phyloP scores from a whole-genome alignment of 2,113 vertebrate species.

The Anthoscopus minutus region DNA sequence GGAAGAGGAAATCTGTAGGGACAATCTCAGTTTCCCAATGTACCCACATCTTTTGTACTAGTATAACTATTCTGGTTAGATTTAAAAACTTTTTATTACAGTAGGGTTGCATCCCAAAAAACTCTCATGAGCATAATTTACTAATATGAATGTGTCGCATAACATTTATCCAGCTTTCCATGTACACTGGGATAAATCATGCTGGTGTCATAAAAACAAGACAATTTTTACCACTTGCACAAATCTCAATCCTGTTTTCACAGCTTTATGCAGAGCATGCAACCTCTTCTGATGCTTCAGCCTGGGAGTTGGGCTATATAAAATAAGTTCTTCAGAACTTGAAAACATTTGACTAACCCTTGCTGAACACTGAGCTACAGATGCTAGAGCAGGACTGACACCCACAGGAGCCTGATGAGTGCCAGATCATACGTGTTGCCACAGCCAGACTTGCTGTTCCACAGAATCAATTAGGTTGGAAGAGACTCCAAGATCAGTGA shows the following conservation, averaged over 20 bases:
- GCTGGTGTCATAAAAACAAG: background rate
- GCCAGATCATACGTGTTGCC: fast-evolving
- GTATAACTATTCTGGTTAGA: background rate
- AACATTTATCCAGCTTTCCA: background rate
- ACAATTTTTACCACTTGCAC: background rate
- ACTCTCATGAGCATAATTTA: background rate
- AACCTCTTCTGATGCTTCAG: background rate
- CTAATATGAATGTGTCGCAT: fast-evolving
- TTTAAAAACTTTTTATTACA: background rate
- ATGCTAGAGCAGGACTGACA: background rate
- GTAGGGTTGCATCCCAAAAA: background rate
- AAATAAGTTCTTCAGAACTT: background rate
- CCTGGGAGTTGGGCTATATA: background rate
- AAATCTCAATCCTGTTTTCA: background rate
- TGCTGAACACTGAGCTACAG: background rate
- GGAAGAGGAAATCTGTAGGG: background rate
- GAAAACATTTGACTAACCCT: background rate
- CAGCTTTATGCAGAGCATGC: background rate
- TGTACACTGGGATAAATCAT: background rate
- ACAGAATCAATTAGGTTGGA: background rate
- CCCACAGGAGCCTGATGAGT: fast-evolving
- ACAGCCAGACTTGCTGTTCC: background rate
- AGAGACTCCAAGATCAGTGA: background rate
- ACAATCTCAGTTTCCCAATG: background rate
- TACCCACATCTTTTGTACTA: background rate